These are phyloP conservation scores for Meloidogyne hapla DNA, from an alignment of 1,140 invertebrate genomes.

Conservation along the genomic window DNA sequence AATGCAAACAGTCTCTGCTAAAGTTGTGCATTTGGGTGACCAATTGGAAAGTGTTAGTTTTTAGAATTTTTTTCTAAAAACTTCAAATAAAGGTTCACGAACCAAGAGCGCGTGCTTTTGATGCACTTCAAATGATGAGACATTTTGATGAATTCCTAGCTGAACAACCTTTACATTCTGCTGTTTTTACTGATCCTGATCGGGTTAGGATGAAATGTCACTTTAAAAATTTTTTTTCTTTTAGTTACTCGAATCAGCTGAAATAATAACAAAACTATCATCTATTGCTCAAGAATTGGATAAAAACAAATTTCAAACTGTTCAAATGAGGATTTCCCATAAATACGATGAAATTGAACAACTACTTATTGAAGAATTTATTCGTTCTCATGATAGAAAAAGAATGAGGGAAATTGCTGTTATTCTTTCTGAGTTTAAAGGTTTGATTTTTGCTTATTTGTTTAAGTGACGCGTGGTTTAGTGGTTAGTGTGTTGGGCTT, in stretches of 20 bases:
- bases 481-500: no score
- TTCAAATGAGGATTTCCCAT: slow-evolving; percentile 57
- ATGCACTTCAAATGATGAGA: slow-evolving; percentile 87
- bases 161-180: slow-evolving; percentile 79
- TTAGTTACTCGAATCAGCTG: slow-evolving; percentile 89
- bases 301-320: slow-evolving; percentile 64
- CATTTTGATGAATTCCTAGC: slow-evolving; percentile 89
- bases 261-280: slow-evolving; percentile 94
- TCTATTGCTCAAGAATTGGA: slow-evolving; percentile 87
- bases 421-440: slow-evolving; percentile 87
- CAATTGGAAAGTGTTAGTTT: slow-evolving; percentile 83
- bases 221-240: slow-evolving; percentile 19
- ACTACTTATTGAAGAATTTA: slow-evolving; percentile 90
- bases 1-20: slow-evolving; percentile 92
- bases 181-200: slow-evolving; percentile 81
- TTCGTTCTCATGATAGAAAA: slow-evolving; percentile 79
- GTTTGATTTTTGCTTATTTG: slow-evolving; percentile 61
- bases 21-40: slow-evolving; percentile 93
- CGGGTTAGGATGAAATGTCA: slow-evolving; percentile 68
- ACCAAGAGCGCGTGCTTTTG: slow-evolving; percentile 84
- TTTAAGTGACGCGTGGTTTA: not conserved
- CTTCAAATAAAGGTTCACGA: slow-evolving; percentile 70
- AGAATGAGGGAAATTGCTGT: slow-evolving; percentile 89
- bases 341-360: slow-evolving; percentile 88
- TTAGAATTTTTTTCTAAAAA: not conserved